Evolutionary conservation across 2,888 invertebrate genomes (phyloP).

Genomic region (Ennomos fuscantarius): DNA sequence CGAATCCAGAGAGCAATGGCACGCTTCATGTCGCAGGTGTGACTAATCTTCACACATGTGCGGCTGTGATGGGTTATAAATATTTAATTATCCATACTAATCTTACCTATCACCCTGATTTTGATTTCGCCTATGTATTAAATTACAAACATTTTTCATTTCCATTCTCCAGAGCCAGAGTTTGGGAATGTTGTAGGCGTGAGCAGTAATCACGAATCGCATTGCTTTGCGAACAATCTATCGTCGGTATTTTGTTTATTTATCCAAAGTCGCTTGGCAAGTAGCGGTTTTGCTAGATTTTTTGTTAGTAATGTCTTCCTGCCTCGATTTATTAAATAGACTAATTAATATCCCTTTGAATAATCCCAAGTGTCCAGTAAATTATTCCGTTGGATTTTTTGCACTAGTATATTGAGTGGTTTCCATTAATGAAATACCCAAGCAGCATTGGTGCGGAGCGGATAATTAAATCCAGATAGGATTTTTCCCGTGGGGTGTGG

Average conservation of each 20-base stretch:
- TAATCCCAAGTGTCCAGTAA: neutral
- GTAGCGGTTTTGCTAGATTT: slow-evolving; percentile 23
- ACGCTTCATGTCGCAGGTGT: slow-evolving; percentile 59
- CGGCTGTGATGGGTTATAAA: slow-evolving; percentile 26
- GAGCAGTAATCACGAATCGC: slow-evolving; percentile 19
- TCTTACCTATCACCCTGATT: slow-evolving; percentile 23
- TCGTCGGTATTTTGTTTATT: slow-evolving; percentile 55
- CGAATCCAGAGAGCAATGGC: slow-evolving; percentile 51
- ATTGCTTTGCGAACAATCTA: slow-evolving; percentile 55
- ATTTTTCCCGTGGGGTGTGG: slow-evolving; percentile 50
- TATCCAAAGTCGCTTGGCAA: slow-evolving; percentile 41
- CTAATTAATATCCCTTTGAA: slow-evolving; percentile 4
- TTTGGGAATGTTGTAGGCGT: slow-evolving; percentile 25
- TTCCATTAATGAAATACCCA: slow-evolving; percentile 24
- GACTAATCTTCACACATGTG: slow-evolving; percentile 55
- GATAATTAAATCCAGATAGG: slow-evolving; percentile 42
- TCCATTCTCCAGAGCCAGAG: slow-evolving; percentile 19
- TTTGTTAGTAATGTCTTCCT: slow-evolving; percentile 20
- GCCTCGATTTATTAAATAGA: slow-evolving; percentile 9
- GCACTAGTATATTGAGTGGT: neutral
- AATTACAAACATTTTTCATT: slow-evolving; percentile 11
- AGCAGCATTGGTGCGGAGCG: slow-evolving; percentile 31
- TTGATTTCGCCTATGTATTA: slow-evolving; percentile 1
- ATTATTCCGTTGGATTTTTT: neutral
- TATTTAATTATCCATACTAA: slow-evolving; percentile 33